Percentiles rank a stretch among this genome's conserved stretches.
Conservation (phyloP, 2,888 invertebrate species). For the Ichneumon xanthorius region DNA sequence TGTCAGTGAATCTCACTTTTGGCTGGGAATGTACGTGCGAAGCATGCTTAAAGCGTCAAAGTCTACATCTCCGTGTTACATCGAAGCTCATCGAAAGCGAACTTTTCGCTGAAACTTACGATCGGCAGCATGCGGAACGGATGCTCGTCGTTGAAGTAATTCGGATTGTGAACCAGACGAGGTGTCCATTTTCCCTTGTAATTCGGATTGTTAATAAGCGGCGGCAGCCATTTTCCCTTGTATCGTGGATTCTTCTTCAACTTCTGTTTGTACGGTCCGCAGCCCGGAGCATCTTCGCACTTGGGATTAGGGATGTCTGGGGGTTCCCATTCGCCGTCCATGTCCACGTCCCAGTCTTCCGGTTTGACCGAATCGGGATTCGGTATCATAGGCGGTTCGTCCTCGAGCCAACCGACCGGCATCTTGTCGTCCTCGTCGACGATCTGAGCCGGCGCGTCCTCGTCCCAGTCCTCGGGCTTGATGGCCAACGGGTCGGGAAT, state of each 20-base stretch:
- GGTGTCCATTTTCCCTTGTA: constrained; percentile 98
- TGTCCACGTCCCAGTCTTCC: constrained; percentile 98
- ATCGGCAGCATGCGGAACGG: constrained; percentile 97
- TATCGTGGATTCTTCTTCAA: constrained; percentile 95
- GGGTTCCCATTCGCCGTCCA: constrained; percentile 99
- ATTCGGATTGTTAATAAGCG: constrained; percentile 95
- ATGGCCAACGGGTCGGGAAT: constrained; percentile 95
- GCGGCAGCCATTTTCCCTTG: constrained; percentile 97
- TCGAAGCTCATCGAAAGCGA: background rate
- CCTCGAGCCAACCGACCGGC: constrained; percentile 97
- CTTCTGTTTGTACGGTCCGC: constrained; percentile 96
- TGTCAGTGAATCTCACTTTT: too few species aligned
- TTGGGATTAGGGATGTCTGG: constrained; percentile 96
- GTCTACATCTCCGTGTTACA: too few species aligned
- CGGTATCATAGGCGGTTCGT: constrained; percentile 94
- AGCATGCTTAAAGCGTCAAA: too few species aligned
- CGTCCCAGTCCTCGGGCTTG: constrained; percentile 99
- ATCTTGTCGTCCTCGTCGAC: constrained; percentile 93
- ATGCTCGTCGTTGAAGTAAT: constrained; percentile 95
- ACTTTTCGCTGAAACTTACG: constrained; percentile 87
- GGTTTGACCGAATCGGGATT: constrained; percentile 96
- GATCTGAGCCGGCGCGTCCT: constrained; percentile 96
- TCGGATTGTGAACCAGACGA: constrained; percentile 94
- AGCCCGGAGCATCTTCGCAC: constrained; percentile 92
- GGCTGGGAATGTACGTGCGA: too few species aligned